These are phyloP conservation scores for Ypsolopha scabrella DNA, from an alignment of 2,888 invertebrate species.

Conservation along the genomic window DNA sequence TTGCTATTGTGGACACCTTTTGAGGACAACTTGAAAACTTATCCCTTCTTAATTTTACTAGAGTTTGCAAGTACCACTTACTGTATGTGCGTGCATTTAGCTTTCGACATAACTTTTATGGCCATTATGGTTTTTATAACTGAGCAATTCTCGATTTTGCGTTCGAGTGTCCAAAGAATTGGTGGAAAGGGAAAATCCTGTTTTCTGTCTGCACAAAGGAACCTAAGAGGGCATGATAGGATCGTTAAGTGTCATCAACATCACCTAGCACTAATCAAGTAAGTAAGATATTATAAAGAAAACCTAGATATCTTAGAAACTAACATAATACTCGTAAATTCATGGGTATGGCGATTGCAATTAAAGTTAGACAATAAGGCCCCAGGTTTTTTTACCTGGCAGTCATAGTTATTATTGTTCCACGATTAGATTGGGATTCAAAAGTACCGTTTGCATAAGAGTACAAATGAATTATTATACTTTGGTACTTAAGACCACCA, in stretches of 20 bases:
- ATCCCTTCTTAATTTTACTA: conserved; percentile 22
- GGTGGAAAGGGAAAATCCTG: conserved; percentile 28
- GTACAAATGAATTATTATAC: too few species aligned
- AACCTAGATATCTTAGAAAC: too few species aligned
- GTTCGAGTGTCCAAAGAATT: conserved; percentile 29
- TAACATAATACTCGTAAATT: too few species aligned
- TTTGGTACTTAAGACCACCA: too few species aligned
- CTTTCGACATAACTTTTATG: conserved; percentile 36
- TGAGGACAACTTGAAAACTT: conserved; percentile 23
- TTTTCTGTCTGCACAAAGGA: conserved; percentile 19
- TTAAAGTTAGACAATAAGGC: too few species aligned
- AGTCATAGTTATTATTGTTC: too few species aligned
- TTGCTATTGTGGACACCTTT: conserved; percentile 41
- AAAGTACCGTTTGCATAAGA: too few species aligned
- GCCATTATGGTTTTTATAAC: conserved; percentile 47
- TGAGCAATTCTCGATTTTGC: conserved; percentile 37
- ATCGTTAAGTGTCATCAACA: conserved; percentile 35
- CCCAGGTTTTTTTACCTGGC: too few species aligned
- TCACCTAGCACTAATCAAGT: conserved; percentile 32
- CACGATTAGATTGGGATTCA: too few species aligned
- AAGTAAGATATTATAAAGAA: too few species aligned
- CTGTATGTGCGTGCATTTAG: conserved; percentile 34
- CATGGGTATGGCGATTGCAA: too few species aligned
- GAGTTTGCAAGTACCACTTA: conserved; percentile 34
- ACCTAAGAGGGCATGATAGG: conserved; percentile 31